Evolutionary conservation across 2,797 vertebrate species (phyloP), one percentile per base, ranked within the genome.

Genomic region (Alauda arvensis): DNA sequence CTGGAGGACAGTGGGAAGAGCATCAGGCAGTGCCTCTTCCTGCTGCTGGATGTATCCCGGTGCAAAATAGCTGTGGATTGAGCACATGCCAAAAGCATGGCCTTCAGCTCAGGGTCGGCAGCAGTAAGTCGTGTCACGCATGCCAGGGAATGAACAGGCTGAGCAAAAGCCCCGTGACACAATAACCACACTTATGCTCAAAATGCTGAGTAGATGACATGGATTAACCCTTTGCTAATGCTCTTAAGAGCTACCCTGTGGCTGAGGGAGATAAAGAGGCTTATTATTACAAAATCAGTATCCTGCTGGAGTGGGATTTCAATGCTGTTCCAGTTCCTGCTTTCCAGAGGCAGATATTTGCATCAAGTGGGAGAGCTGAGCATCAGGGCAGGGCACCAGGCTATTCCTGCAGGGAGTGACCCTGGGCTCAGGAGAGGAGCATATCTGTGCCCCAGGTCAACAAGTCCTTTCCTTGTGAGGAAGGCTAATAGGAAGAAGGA

Each of bases 221-320:
- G 86, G 90, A 80, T 93, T 92, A 95, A 85, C 75, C 52, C 61
- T 87, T 43, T 61, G 71, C 78, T 92, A 95, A 93, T 88, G 89
- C 71, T 83, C 91, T 95, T 91, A 87, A 90, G 55, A 90, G 57
- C 86, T 92, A 42, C 68, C 80, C 55, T 56, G 75, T 8, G 33
- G 45, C 51, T 3, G 19, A 71, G 31, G 25, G 57, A 89, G 43
- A 69, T 89, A 81, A 94, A 91, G 78, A 45, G 21, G 45, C 72
- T 95, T 88, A 83, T 90, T 94, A 81, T 75, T 90, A 29, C 79
- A 52, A 85, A 94, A 92, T 90, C 72, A 37, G 39, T 75, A 83
- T 56, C 67, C 79, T 56, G 43, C 77, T 6, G 7, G 15, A 37
- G 39, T 21, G 17, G 24, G 61, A 70, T 77, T 91, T 88, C 52